These are phyloP conservation scores for Troilus luridus DNA, from an alignment of 2,888 invertebrate species.

Conservation along the genomic window DNA sequence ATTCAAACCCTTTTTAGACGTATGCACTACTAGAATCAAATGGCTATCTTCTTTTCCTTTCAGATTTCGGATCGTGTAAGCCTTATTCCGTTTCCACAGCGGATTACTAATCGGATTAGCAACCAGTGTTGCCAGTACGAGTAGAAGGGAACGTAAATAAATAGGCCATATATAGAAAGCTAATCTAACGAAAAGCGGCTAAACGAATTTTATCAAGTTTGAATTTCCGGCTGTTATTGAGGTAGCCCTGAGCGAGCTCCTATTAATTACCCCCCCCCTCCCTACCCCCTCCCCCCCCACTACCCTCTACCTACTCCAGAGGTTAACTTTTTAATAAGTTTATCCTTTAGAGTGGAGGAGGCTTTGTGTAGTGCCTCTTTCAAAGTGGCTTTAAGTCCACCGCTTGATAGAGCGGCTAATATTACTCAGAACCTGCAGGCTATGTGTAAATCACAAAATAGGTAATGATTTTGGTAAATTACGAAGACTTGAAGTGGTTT, in stretches of 20 bases:
- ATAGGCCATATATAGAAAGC: neutral
- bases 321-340: conserved; percentile 26
- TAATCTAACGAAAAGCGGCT: neutral
- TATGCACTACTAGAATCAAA: too few species aligned
- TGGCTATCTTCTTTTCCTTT: too few species aligned
- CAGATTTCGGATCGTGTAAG: neutral
- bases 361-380: neutral
- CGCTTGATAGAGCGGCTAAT: neutral
- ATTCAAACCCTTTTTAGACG: too few species aligned
- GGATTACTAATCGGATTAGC: neutral
- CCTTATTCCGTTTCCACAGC: neutral
- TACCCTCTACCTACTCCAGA: neutral
- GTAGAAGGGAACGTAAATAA: neutral
- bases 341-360: neutral
- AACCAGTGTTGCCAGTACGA: neutral
- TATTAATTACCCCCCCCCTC: neutral
- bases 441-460: neutral
- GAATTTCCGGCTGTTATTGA: neutral
- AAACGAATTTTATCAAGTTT: neutral
- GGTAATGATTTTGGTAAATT: too few species aligned
- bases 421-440: neutral
- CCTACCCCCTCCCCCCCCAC: too few species aligned
- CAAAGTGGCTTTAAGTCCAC: neutral
- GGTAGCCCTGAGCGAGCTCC: neutral
- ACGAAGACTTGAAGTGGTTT: too few species aligned